Evolutionary conservation across 2,888 invertebrate genomes (phyloP).

Genomic region (Lypha dubia): DNA sequence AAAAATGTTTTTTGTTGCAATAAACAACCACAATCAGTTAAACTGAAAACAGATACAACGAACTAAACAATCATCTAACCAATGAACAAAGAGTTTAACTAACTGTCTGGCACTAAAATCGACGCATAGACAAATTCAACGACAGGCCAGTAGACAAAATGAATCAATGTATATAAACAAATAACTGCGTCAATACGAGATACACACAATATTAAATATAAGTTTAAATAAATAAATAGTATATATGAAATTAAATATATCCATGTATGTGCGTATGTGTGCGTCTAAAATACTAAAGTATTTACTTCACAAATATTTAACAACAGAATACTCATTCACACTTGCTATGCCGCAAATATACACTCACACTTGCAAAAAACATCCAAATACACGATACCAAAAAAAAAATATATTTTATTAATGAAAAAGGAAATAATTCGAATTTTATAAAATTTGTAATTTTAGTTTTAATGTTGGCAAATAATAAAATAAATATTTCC

Average conservation of each 20-base stretch:
- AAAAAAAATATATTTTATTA: neutral
- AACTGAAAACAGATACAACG: slow-evolving; percentile 58
- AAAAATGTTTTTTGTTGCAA: slow-evolving; percentile 19
- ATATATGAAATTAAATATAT: slow-evolving; percentile 9
- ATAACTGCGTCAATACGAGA: neutral
- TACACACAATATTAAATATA: neutral
- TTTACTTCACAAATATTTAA: no score
- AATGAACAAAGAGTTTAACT: slow-evolving; percentile 13
- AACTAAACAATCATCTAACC: slow-evolving; percentile 54
- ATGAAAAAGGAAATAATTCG: slow-evolving; percentile 20
- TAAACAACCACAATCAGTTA: slow-evolving; percentile 57
- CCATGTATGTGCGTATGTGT: no score
- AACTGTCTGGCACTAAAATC: slow-evolving; percentile 3
- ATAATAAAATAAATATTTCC: slow-evolving; percentile 48
- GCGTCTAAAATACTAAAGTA: no score
- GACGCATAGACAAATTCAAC: slow-evolving; percentile 23
- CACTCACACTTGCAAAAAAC: no score
- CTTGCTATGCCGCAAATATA: no score
- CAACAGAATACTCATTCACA: no score
- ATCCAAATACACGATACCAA: neutral
- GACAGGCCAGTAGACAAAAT: slow-evolving; percentile 1
- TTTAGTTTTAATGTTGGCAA: slow-evolving; percentile 52
- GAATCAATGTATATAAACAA: neutral
- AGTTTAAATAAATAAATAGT: neutral
- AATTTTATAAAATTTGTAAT: slow-evolving; percentile 54